Evolutionary conservation across 2,797 vertebrate genomes (phyloP), one percentile per base, ranked within the genome.

Genomic region (Falco columbarius): DNA sequence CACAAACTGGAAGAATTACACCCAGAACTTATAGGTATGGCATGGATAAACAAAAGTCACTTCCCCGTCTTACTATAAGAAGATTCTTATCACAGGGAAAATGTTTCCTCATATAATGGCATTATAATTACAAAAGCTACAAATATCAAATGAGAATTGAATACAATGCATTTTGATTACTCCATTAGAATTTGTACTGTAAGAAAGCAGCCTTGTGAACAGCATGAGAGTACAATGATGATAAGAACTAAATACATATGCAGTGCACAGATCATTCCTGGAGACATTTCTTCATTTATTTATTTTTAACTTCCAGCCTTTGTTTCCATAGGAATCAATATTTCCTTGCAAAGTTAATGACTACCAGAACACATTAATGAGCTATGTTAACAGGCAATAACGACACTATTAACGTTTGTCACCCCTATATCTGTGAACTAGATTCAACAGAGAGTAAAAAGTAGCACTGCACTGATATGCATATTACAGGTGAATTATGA

Each of bases 321-420:
- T 61, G 15, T 89, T 96, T 93, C 65, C 34, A 54, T 22, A 75
- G 47, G 46, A 96, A 93, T 95, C 83, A 81, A 88, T 94, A 87
- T 44, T 68, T 93, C 58, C 18, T 77, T 81, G 70, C 13, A 83
- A 89, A 82, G n/a, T 59, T 90, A 95, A 93, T 89, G 73, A 93
- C 70, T 91, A 56, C 54, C 72, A 40, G 47, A 88, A 90, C 38
- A 66, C 11, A 13, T 30, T 94, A 86, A 93, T 73, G 87, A 88
- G 30, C 38, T 87, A 61, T 8, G 30, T 73, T 91, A 93, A 82
- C 9, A 71, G 81, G 36, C 29, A 90, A 26, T 72, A 88, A 88
- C 29, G 61, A 58, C 21, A 54, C 8, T 81, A 38, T 66, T 71
- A 90, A 73, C 11, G 12, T 89, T 93, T 89, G 9, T 65, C 46